Percentiles rank a stretch among this genome's conserved stretches.
Evolutionary conservation across 1,140 invertebrate species (phyloP).

Genomic region (Plutomurus gul): DNA sequence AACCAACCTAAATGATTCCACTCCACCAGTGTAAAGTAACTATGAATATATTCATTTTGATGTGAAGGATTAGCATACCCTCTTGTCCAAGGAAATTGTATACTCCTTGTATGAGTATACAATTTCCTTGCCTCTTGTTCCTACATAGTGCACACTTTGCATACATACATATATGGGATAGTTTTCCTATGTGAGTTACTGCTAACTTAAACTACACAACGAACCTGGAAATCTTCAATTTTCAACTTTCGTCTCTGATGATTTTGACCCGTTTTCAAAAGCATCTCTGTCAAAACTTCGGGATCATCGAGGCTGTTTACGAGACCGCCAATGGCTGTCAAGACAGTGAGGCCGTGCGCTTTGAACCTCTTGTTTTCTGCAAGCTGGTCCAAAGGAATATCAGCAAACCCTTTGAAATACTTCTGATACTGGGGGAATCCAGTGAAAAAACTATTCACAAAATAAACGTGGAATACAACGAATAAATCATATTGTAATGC

Average conservation of each 20-base stretch:
- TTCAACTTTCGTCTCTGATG: slow-evolving; percentile 56
- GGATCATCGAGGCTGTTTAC: slow-evolving; percentile 58
- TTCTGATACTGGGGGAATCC: slow-evolving; percentile 56
- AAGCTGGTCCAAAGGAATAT: slow-evolving; percentile 55
- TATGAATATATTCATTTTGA: too few species aligned
- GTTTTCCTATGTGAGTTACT: neutral
- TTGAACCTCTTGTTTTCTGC: slow-evolving; percentile 54
- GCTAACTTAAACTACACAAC: neutral
- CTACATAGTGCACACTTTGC: too few species aligned
- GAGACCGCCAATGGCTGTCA: slow-evolving; percentile 57
- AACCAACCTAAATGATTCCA: too few species aligned
- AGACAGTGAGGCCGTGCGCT: slow-evolving; percentile 58
- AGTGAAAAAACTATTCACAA: slow-evolving; percentile 56
- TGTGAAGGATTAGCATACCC: too few species aligned
- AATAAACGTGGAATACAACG: too few species aligned
- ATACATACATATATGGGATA: too few species aligned
- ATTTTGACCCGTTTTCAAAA: slow-evolving; percentile 57
- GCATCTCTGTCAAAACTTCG: slow-evolving; percentile 56
- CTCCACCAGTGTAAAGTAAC: too few species aligned
- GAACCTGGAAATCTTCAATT: slow-evolving; percentile 57
- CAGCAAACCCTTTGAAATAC: slow-evolving; percentile 55
- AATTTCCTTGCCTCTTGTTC: too few species aligned
- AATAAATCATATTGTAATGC: too few species aligned
- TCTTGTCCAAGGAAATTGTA: too few species aligned
- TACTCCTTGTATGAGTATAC: too few species aligned